Conservation (phyloP, 2,113 vertebrate genomes). For the Leptodactylus fuscus region DNA sequence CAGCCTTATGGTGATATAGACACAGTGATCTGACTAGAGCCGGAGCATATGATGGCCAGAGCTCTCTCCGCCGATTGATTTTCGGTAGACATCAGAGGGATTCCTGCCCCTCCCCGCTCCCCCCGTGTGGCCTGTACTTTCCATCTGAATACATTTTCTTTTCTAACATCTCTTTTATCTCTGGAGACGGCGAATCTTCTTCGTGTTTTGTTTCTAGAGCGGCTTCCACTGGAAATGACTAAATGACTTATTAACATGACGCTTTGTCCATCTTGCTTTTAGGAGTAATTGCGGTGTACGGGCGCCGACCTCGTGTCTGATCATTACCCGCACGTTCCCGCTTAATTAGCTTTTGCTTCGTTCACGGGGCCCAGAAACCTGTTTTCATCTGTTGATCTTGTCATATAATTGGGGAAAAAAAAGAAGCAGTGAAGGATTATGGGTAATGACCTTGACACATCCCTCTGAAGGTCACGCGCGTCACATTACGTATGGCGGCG, state of each 20-base stretch:
- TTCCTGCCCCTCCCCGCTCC: too few species aligned
- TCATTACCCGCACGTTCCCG: background rate
- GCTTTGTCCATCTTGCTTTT: conserved; percentile 14
- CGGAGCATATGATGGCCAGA: too few species aligned
- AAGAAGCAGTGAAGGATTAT: background rate
- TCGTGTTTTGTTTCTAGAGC: background rate
- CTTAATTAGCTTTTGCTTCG: conserved; percentile 31
- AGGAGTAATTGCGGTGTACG: conserved; percentile 21
- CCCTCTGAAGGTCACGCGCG: background rate
- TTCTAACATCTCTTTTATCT: too few species aligned
- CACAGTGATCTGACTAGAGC: too few species aligned
- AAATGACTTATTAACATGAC: conserved; percentile 31
- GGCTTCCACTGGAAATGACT: background rate
- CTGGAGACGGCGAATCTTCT: background rate
- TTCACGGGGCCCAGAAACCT: background rate
- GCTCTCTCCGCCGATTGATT: too few species aligned
- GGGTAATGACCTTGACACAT: background rate
- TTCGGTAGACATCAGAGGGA: too few species aligned
- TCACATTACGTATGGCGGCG: background rate
- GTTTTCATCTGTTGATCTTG: background rate
- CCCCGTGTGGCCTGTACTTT: too few species aligned
- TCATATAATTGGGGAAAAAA: background rate
- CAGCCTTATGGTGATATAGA: too few species aligned
- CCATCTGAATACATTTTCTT: too few species aligned
- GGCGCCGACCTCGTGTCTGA: background rate